Evolutionary conservation across 1,140 invertebrate genomes (phyloP), one percentile per base, ranked within the genome.

Genomic region (Drosophila neocordata): DNA sequence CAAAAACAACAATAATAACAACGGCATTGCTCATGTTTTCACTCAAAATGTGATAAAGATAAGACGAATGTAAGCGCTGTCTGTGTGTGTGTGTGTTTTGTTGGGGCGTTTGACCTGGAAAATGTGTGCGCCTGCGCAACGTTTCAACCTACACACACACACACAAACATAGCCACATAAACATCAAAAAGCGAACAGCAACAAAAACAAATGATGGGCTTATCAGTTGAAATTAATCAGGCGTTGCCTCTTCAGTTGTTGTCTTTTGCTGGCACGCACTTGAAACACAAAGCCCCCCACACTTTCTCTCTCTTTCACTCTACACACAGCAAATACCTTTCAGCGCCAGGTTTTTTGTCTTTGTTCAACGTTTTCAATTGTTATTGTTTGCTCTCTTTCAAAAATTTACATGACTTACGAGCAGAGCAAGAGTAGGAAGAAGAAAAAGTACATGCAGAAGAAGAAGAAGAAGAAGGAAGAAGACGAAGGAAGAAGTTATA

Each of bases 141-240:
- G 79, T 73, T 64, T 38, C 81, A 72, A 48, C 77, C 82, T 69
- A 85, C 81, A 85, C 80, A 70, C 37, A 38, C 27, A 31, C 27
- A 31, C 27, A 31, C 27, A 31, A 3, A 31, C 27, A 31, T 5
- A 31, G 3, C 3, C 27, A 31, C 5, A 31, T 5, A 31, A 3
- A 31, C 74, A 77, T 73, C 69, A 77, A 62, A 61, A 55, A 35
- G 31, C 31, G 52, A 53, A 63, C 41, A 48, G 18, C 41, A 81
- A 31, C 77, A 85, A 85, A 85, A 76, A 77, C 82, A 85, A 85
- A 87, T 85, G 82, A 87, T 70, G 70, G 62, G 60, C 82, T 85
- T 85, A 85, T 85, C 81, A 87, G 81, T 81, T 87, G 63, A 85
- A 87, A 85, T 85, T 85, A 85, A 85, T 85, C 81, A 85, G 81